Base-by-base conservation (phyloP, 1,140 invertebrate genomes). In the Aphaenogaster rudis region DNA sequence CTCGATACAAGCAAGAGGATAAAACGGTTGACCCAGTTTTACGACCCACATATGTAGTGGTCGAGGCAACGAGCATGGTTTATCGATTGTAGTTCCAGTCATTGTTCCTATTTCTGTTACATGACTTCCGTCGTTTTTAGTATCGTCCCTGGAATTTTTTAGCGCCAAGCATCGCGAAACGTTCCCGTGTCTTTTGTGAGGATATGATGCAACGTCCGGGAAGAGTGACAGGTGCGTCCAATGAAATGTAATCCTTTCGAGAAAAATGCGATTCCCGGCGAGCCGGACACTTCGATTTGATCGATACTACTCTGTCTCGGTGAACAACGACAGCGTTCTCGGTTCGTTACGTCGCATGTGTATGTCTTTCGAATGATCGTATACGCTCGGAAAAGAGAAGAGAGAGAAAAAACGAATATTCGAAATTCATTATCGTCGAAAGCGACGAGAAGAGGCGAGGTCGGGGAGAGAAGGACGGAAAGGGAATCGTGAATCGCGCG, bases 1-100 rank as follows among this genome's bases (percentile, higher is more conserved):
- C 54, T 84, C 54, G 80, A 84, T 76, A 67, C 54, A 33, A 61
- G 45, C 54, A 45, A 50, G 28, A 50, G 67, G 28, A 84, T 84
- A 61, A 84, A 84, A 48, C 52, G 36, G 48, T 42, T 59, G 69
- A 61, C 69, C 69, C 45, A 84, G 67, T 74, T 84, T 84, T 84
- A 74, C 42, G 42, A 61, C 28, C 54, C 13, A 74, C 42, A 84
- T 74, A 21, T 21, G 21, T 21, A 74, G 48, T 42, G 13, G 1
- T 11, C 6, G 28, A 69, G 28, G 39, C 52, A 72, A 50, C 39
- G 79, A 74, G 42, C 28, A 15, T 45, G 36, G 36, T 74, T 74
- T 76, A 84, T 84, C 69, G 69, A 39, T 84, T 54, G 54, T 76
- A 42, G 66, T 69, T 66, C 33, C 63, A 21, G 77, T 84, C 69